phyloP scores from a whole-genome alignment of 1,140 invertebrate genomes.

The Solenopsis fugax region DNA sequence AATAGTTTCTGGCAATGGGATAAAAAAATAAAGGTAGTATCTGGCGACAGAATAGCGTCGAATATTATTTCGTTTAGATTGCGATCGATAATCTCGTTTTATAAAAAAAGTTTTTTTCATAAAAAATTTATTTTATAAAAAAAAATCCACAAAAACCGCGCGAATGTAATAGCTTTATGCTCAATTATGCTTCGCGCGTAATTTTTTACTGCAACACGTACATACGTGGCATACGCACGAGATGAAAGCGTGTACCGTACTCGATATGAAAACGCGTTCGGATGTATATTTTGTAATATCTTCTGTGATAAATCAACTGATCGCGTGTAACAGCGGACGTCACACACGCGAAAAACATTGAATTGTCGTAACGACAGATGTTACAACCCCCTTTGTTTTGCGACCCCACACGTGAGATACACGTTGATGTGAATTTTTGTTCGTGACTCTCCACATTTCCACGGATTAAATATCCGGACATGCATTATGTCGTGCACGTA shows the following conservation, averaged over 20 bases:
- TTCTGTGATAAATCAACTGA: slow-evolving; percentile 58
- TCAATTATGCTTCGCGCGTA: slow-evolving; percentile 34
- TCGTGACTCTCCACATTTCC: neutral
- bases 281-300: slow-evolving; percentile 58
- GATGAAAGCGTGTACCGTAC: slow-evolving; percentile 22
- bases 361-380: slow-evolving; percentile 49
- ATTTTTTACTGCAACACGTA: slow-evolving; percentile 42
- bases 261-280: slow-evolving; percentile 26
- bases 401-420: neutral
- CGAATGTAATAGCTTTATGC: slow-evolving; percentile 15
- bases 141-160: neutral
- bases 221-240: neutral
- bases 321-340: slow-evolving; percentile 39
- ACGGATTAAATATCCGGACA: slow-evolving; percentile 6
- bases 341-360: slow-evolving; percentile 65
- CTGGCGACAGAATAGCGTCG: neutral
- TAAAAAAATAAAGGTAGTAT: neutral
- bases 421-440: slow-evolving; percentile 6
- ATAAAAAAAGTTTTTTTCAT: neutral
- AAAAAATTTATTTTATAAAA: neutral
- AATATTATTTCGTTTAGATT: slow-evolving; percentile 6
- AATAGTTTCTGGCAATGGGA: no score
- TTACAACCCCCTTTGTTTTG: slow-evolving; percentile 51
- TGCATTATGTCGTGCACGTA: neutral
- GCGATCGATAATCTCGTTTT: neutral